Percentiles rank a stretch among this genome's conserved stretches.
Conservation (phyloP, 2,113 vertebrate genomes). For the Caranx ignobilis region DNA sequence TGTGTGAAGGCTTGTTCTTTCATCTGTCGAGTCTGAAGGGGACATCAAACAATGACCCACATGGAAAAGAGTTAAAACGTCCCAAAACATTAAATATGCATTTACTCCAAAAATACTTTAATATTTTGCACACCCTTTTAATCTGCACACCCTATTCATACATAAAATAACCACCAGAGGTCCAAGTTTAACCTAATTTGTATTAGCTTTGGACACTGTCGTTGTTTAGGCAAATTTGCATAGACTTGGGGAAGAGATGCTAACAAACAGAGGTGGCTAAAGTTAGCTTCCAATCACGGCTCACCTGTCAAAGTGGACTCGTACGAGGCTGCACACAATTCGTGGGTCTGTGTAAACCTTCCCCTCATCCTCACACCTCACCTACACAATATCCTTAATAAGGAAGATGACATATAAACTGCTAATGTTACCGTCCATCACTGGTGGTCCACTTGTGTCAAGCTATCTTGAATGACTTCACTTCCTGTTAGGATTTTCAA, state of each 20-base stretch:
- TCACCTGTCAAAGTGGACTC: conserved; percentile 22
- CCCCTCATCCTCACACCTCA: conserved; percentile 14
- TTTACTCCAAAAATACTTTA: neutral
- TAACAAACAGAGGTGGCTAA: conserved; percentile 24
- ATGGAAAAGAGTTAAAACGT: neutral
- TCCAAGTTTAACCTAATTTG: neutral
- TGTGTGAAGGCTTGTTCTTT: neutral
- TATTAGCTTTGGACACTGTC: neutral
- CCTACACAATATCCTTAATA: neutral
- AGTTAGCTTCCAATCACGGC: neutral
- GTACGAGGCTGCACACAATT: neutral
- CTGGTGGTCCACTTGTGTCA: neutral
- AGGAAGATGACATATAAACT: neutral
- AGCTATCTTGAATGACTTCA: neutral
- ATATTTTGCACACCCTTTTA: neutral
- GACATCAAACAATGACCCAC: neutral
- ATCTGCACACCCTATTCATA: neutral
- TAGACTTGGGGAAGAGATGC: conserved; percentile 22
- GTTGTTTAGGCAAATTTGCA: conserved; percentile 23
- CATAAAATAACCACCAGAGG: neutral
- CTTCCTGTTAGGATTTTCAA: conserved; percentile 43
- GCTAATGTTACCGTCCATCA: neutral
- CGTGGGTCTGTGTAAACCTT: neutral
- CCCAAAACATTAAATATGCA: neutral
- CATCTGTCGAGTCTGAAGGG: conserved; percentile 26